A percentile compares a stretch with the other conserved stretches of the same genome.
phyloP scores from a whole-genome alignment of 2,797 vertebrate species.

The Brachyalestes nurse region DNA sequence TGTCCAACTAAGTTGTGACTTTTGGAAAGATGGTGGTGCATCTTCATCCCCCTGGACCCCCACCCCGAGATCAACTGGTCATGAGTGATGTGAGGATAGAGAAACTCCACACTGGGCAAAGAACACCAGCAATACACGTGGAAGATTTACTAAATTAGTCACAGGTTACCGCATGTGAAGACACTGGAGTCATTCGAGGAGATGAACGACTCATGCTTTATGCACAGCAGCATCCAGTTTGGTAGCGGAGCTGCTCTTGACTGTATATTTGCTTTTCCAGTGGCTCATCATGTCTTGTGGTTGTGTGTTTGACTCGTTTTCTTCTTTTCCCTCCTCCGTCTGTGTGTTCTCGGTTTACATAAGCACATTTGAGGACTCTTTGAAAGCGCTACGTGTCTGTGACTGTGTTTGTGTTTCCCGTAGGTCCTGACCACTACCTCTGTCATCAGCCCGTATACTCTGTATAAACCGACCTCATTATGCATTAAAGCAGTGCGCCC shows the following conservation, averaged over 20 bases:
- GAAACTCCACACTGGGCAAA: no score
- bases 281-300: neutral
- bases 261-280: neutral
- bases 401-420: neutral
- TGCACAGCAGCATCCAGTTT: neutral
- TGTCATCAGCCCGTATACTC: neutral
- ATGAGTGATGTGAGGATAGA: no score
- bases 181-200: neutral
- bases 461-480: neutral
- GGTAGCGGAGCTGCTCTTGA: neutral
- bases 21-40: no score
- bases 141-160: no score
- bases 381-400: neutral
- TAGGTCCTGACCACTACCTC: neutral
- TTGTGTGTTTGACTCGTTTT: conserved; percentile 1
- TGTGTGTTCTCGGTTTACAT: neutral
- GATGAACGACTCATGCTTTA: neutral
- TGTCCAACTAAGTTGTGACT: no score
- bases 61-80: no score
- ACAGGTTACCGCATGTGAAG: neutral
- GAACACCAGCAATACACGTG: no score
- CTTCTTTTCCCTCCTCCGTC: neutral
- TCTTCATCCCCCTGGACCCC: no score
- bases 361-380: neutral
- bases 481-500: neutral